Evolutionary conservation across 23 tunicate genomes (phyloP).

Genomic region (Trididemnum clinides): DNA sequence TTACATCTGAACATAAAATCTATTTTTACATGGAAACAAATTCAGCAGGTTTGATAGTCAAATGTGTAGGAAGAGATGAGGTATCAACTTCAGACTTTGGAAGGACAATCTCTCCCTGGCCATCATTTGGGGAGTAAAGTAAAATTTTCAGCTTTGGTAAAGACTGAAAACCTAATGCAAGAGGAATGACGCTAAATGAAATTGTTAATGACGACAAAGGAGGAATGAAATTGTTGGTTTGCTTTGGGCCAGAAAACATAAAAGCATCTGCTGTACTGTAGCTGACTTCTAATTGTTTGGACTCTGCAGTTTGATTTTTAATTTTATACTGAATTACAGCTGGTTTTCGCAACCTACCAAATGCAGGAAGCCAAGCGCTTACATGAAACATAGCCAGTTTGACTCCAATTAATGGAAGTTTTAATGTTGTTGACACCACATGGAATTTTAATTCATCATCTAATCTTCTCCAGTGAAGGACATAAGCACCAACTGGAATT

Average conservation of each 20-base stretch:
- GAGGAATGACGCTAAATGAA: constrained; percentile 62
- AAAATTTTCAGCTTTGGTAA: neutral
- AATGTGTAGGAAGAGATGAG: constrained; percentile 18
- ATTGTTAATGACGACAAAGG: constrained; percentile 47
- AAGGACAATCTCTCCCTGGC: neutral
- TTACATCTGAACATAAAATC: too few species aligned
- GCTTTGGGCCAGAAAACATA: constrained; percentile 85
- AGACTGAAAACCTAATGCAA: constrained; percentile 73
- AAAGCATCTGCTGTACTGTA: constrained; percentile 63
- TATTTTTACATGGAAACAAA: too few species aligned
- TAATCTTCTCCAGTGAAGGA: constrained; percentile 16
- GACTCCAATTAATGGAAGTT: constrained; percentile 15
- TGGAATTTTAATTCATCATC: neutral
- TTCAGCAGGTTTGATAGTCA: constrained; percentile 28
- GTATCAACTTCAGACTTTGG: neutral
- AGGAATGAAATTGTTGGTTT: constrained; percentile 44
- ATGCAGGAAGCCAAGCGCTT: constrained; percentile 54
- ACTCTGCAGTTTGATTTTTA: constrained; percentile 48
- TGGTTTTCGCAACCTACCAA: constrained; percentile 38
- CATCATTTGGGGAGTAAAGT: neutral
- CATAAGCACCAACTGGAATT: constrained; percentile 8
- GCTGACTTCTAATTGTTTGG: constrained; percentile 53
- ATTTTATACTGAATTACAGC: constrained; percentile 33
- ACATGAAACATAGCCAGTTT: constrained; percentile 4
- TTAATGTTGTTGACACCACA: neutral